Evolutionary conservation across 2,888 invertebrate genomes (phyloP).

Genomic region (Dryocosmus kuriphilus): DNA sequence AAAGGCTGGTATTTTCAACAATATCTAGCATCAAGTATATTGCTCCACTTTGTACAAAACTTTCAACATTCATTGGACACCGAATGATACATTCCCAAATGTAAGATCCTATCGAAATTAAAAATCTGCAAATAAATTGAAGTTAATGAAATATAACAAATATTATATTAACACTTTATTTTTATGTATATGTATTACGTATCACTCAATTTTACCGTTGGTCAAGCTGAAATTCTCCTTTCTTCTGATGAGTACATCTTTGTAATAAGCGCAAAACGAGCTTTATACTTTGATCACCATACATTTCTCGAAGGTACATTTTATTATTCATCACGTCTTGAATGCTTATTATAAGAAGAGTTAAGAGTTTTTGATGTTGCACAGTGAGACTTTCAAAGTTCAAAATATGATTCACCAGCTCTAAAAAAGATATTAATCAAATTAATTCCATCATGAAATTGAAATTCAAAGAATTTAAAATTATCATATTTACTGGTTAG

Average conservation of each 20-base stretch:
- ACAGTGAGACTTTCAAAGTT: constrained; percentile 57
- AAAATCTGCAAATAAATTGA: constrained; percentile 61
- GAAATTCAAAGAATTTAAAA: background rate
- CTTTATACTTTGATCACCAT: constrained; percentile 55
- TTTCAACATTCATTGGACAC: constrained; percentile 61
- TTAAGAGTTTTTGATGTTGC: constrained; percentile 65
- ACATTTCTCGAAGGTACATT: constrained; percentile 47
- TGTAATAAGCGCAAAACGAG: constrained; percentile 59
- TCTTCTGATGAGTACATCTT: constrained; percentile 58
- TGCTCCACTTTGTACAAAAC: constrained; percentile 75
- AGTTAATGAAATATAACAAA: background rate
- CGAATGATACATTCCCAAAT: constrained; percentile 75
- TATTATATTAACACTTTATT: background rate
- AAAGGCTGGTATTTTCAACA: constrained; percentile 69
- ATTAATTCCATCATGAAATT: background rate
- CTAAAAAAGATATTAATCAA: constrained; percentile 50
- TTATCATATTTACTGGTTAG: constrained; percentile 62
- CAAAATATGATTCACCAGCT: constrained; percentile 57
- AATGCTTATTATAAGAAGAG: constrained; percentile 61
- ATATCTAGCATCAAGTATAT: constrained; percentile 75
- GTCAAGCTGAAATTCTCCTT: constrained; percentile 70
- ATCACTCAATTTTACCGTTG: constrained; percentile 59
- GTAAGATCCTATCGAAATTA: constrained; percentile 75
- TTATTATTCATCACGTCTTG: constrained; percentile 60
- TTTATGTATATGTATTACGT: background rate